Percentiles rank a stretch among this genome's conserved stretches.
Conservation (phyloP, 2,888 invertebrate species). For the Ceraclea dissimilis region DNA sequence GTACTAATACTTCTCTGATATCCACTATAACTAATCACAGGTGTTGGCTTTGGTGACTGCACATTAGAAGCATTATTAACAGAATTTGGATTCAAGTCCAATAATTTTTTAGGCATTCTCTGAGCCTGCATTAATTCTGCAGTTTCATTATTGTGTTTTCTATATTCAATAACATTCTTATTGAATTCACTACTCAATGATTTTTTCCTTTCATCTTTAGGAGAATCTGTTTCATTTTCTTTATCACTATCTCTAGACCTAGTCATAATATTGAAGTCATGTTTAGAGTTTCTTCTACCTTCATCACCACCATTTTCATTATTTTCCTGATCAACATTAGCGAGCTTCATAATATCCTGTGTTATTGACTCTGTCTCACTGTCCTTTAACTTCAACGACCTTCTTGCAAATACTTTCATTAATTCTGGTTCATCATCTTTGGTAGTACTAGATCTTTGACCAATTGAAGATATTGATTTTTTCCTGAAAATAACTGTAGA, state of each 20-base stretch:
- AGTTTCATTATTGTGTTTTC: constrained; percentile 25
- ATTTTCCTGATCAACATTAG: constrained; percentile 32
- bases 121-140: constrained; percentile 30
- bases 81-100: constrained; percentile 18
- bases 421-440: constrained; percentile 69
- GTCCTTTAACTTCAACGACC: constrained; percentile 75
- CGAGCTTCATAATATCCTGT: constrained; percentile 45
- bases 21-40: constrained; percentile 39
- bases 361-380: constrained; percentile 53
- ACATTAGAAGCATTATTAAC: constrained; percentile 34
- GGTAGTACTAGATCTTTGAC: constrained; percentile 34
- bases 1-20: constrained; percentile 45
- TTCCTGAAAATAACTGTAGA: constrained; percentile 46
- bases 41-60: constrained; percentile 39
- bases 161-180: constrained; percentile 21
- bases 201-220: constrained; percentile 40
- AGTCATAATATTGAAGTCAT: constrained; percentile 46
- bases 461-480: constrained; percentile 40
- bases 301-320: constrained; percentile 33
- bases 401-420: constrained; percentile 73
- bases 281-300: constrained; percentile 36
- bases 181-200: constrained; percentile 11
- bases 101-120: constrained; percentile 22
- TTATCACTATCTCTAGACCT: constrained; percentile 66
- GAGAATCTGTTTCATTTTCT: constrained; percentile 54